Base-by-base conservation (phyloP, 2,113 vertebrate genomes). In the Andinoacara biseriatus region DNA sequence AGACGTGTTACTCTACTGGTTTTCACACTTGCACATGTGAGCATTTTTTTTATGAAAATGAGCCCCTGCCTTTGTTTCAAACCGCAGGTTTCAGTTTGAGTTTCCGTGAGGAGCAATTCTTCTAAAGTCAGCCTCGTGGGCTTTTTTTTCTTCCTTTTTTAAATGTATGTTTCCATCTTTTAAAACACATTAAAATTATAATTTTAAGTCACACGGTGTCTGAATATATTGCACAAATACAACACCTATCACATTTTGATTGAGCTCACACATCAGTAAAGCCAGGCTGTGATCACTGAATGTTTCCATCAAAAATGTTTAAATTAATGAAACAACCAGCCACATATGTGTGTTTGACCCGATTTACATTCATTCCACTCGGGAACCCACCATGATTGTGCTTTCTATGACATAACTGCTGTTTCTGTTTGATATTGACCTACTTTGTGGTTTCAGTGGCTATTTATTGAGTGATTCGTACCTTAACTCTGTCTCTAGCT, bases 51-150 rank as follows among this genome's bases (percentile, higher is more conserved):
- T 17, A 54, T 57, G 78, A 18, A 58, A 22, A 31, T 5, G 8
- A 11, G 31, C 74, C 22, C n/a, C 49, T 54, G 77, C 67, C 52
- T 88, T 24, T 40, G 26, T 43, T 9, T 7, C 72, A 82, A 80
- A 89, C 89, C 90, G 87, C 89, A 89, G 62, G 89, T 85, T 90
- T 85, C 86, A 26, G 13, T 80, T 31, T 65, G 17, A 77, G 3
- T 58, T 18, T 2, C 26, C 58, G 58, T 10, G 8, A 6, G 29
- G 22, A 58, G 7, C 10, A 78, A 33, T 67, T 80, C 14, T 82
- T 85, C 78, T 69, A 46, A 35, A 62, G 56, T 80, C 78, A 87
- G 52, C 33, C 5, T 62, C 5, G 2, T 7, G 1, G 40, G 15
- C 15, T 60, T 74, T 61, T 49, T 61, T 60, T 22, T 5, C 22